Evolutionary conservation across 1,140 invertebrate species (phyloP), one percentile per base, ranked within the genome.

Genomic region (Belonocnema kinseyi): DNA sequence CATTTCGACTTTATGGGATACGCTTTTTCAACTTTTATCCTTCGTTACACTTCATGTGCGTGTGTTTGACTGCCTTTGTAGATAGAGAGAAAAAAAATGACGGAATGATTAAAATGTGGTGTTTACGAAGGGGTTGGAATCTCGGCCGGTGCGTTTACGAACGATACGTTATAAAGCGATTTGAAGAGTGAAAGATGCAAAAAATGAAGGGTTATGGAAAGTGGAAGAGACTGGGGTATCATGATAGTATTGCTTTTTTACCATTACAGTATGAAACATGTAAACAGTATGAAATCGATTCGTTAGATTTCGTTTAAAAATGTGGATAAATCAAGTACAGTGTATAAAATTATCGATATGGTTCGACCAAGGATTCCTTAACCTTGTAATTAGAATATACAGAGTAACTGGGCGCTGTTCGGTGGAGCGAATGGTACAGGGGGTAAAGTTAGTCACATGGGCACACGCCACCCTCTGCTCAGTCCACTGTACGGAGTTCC

Each of bases 61-160:
- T 58, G 70, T 16, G 40, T 19, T n/a, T 54, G 53, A n/a, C 16
- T 54, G 16, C 14, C 53, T 54, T 17, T 14, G 53, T 54, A 11
- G 53, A 54, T n/a, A 75, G 66, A 50, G 71, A 78, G 76, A 46
- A 80, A 79, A 82, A 80, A 73, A 80, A 76, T 77, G 83, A 78
- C 50, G 79, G 74, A 87, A 87, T 87, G 88, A 88, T 89, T 88
- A 89, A 91, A 91, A 88, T 79, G 80, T 51, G 80, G 83, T 84
- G 82, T 87, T 85, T 78, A 82, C 79, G 82, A 84, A 87, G 81
- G 84, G 84, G 82, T 80, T 61, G 72, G 58, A 76, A 74, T 83
- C 77, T 73, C 76, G 80, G 79, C 82, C 77, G 71, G 77, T 78
- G 83, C 80, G 77, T 82, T 83, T 83, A 85, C 77, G 78, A 75